These are phyloP conservation scores for Epinephelus fuscoguttatus DNA, from an alignment of 2,113 vertebrate genomes.

Conservation along the genomic window DNA sequence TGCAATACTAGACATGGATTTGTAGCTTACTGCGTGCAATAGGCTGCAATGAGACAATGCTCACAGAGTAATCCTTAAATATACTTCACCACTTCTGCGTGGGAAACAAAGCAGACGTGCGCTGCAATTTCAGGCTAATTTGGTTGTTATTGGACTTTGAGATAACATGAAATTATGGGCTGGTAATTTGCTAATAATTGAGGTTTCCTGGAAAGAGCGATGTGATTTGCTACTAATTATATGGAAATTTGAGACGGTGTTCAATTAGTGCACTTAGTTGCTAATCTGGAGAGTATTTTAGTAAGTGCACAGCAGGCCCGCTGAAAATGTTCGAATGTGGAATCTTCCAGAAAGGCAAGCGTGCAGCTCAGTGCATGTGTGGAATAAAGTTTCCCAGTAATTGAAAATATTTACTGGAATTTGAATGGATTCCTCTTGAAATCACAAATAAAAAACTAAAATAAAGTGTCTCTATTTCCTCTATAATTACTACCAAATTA, in stretches of 20 bases:
- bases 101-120: not conserved
- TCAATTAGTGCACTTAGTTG: slow-evolving; percentile 12
- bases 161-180: not conserved
- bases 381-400: not conserved
- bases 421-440: not conserved
- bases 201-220: slow-evolving; percentile 7
- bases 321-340: not conserved
- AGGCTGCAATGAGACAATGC: slow-evolving; percentile 24
- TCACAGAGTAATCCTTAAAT: not conserved
- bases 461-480: not conserved
- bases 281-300: slow-evolving; percentile 14
- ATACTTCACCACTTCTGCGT: not conserved
- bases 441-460: not conserved
- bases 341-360: not conserved
- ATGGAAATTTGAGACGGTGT: slow-evolving; percentile 8
- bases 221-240: slow-evolving; percentile 25
- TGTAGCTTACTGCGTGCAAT: slow-evolving; percentile 9
- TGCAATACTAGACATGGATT: slow-evolving; percentile 15
- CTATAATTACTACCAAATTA: too few species aligned
- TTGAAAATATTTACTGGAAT: not conserved
- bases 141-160: not conserved
- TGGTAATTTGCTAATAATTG: slow-evolving; percentile 6
- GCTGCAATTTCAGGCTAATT: not conserved
- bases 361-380: not conserved
- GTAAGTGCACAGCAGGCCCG: not conserved